Evolutionary conservation across 2,888 invertebrate genomes (phyloP), one percentile per base, ranked within the genome.

Genomic region (Mimumesa dahlbomi): DNA sequence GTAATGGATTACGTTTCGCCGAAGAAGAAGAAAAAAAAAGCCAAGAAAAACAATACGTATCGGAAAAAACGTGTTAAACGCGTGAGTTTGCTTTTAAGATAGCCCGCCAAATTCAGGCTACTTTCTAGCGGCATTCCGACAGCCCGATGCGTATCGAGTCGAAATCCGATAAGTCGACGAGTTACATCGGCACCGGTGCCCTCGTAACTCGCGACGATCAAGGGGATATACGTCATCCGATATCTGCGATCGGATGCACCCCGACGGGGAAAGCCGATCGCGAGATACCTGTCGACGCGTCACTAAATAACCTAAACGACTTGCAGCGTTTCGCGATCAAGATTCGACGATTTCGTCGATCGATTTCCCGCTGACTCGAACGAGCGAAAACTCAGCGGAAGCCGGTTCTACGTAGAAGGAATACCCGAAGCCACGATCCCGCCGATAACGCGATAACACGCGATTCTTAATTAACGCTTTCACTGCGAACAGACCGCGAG

Each of bases 181-280:
- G 31, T 52, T 42, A 5, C 9, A 52, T 57, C 46, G 16, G 9
- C 4, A 21, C 25, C 50, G 6, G 21, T 46, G 43, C n/a, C 13
- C 65, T 31, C 57, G 48, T 69, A 65, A 65, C 22, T 65, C 48
- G 36, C 36, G 53, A 11, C 2, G 31, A 45, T 36, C 29, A 29
- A 29, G 11, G 14, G 43, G 42, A 58, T 45, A 72, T 42, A 34
- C 64, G 61, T 56, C 46, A 16, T 13, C 0, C 0, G 11, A 43
- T 70, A 70, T 64, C 72, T 59, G 22, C 40, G 36, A 72, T 70
- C 59, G 22, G 54, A 59, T 69, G 52, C 52, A 13, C 36, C 40
- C 42, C 29, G 13, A 22, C 38, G 36, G 38, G 53, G 29, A 49
- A 49, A 19, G 36, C 25, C 36, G 48, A 61, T 73, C 70, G 31